These are phyloP conservation scores for Chrysolina haemoptera DNA, from an alignment of 2,888 invertebrate species.

Conservation along the genomic window DNA sequence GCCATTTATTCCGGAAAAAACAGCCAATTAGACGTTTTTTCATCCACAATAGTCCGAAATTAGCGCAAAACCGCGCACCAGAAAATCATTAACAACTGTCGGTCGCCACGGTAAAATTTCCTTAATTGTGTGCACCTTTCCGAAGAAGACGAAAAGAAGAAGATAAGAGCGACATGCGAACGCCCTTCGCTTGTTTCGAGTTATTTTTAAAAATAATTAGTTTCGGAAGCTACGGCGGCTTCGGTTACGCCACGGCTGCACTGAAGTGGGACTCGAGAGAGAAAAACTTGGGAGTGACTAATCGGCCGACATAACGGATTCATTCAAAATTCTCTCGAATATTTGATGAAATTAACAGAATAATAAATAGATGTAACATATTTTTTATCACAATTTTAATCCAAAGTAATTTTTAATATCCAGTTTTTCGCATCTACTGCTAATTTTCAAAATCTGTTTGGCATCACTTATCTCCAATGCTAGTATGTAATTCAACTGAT, in stretches of 20 bases:
- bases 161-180: slow-evolving; percentile 50
- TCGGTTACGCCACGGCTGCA: slow-evolving; percentile 41
- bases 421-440: no score
- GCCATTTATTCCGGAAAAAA: slow-evolving; percentile 34
- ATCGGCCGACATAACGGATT: background rate
- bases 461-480: no score
- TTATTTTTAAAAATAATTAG: slow-evolving; percentile 66
- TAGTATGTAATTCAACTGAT: no score
- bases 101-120: slow-evolving; percentile 39
- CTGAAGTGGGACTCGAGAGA: slow-evolving; percentile 30
- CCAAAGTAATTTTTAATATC: no score
- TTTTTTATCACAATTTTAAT: no score
- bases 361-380: no score
- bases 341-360: no score
- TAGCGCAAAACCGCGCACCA: slow-evolving; percentile 42
- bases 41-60: slow-evolving; percentile 38
- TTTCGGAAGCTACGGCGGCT: slow-evolving; percentile 62
- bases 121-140: slow-evolving; percentile 56
- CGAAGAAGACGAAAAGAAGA: slow-evolving; percentile 29
- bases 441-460: no score
- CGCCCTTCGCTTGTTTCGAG: slow-evolving; percentile 50
- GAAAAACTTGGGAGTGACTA: slow-evolving; percentile 27
- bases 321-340: no score
- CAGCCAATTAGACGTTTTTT: slow-evolving; percentile 37
- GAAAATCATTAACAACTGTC: slow-evolving; percentile 50